Evolutionary conservation across 2,888 invertebrate species (phyloP), one percentile per base, ranked within the genome.

Genomic region (Agriopis marginaria): DNA sequence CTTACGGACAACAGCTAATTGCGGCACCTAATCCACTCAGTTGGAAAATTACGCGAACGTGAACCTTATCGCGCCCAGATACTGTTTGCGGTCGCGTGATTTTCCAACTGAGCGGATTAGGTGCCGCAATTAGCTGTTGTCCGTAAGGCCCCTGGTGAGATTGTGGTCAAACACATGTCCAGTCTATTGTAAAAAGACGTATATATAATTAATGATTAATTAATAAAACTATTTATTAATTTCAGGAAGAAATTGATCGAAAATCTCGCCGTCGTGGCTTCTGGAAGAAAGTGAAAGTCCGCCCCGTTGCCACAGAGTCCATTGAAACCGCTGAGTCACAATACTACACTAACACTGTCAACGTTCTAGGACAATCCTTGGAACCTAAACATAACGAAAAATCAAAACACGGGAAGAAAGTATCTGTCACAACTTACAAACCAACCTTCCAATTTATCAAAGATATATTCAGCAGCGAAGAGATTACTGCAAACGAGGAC

Each of bases 271-370:
- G 96, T 70, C 95, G 96, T 73, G 97, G 97, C 63, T 96, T 96
- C 79, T 97, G 97, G 96, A 97, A 97, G 79, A 95, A 96, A 75
- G 95, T 97, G 0, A 96, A 96, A 74, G 95, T 96, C 40, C 94
- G 95, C 56, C 95, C 95, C 6, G 89, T 87, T 10, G 82, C 84
- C 54, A 82, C 89, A 6, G 97, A 97, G 85, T 95, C 96, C 39
- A 96, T 97, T 62, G 97, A 97, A 81, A 95, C 96, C 0, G 97
- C 97, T 0, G 98, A 98, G 86, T 97, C 97, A 0, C 97, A 98
- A 86, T 93, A 92, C 81, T 94, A 94, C 78, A 74, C 86, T 4
- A 96, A 96, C 81, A 95, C 97, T 44, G 96, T 95, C 7, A 92
- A 95, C 74, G 89, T 93, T 70, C 85, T 95, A 6, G 90, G 89